Base-by-base conservation (phyloP, 2,888 invertebrate species). In the Desoria tigrina region DNA sequence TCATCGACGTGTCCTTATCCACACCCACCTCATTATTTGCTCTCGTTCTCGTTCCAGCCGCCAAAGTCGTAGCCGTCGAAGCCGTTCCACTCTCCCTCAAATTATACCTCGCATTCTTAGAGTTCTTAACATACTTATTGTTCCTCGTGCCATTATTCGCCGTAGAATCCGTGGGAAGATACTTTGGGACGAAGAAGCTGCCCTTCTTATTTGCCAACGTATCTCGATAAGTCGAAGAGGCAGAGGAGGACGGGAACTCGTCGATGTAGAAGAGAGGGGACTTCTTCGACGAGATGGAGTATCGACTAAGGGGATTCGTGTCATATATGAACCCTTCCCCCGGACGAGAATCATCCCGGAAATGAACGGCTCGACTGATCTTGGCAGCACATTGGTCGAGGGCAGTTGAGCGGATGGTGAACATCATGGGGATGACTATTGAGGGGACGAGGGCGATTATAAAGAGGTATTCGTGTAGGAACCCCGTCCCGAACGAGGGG, bases 241-340 rank as follows among this genome's bases (percentile, higher is more conserved):
- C 49, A 14, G 45, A 24, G 23, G 55, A 28, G 42, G 51, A 60
- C 32, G 32, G 32, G 28, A 63, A 63, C 24, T 72, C 70, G 50
- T 74, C 74, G 39, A 74, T 68, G 60, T 68, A 74, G 49, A 74
- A 74, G 23, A 74, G 53, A 14, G 74, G 71, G 16, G 72, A 72
- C 53, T 66, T 72, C 42, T 66, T 68, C n/a, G 63, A 61, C 1
- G 63, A 56, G 11, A 63, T 61, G 49, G 64, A 66, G 28, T 65
- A 63, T 0, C 60, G 58, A n/a, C 63, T 63, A 21, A 63, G 42
- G 1, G 67, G 67, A 21, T 63, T 67, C 24, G 63, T 59, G 56
- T 66, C 59, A 24, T 66, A 66, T 51, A 51, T 66, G n/a, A 61
- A 61, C 21, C 45, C 45, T 16, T 24, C 51, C 26, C 51, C 51